Evolutionary conservation across 2,113 vertebrate genomes (phyloP).

Genomic region (Romanogobio albipinnatus): DNA sequence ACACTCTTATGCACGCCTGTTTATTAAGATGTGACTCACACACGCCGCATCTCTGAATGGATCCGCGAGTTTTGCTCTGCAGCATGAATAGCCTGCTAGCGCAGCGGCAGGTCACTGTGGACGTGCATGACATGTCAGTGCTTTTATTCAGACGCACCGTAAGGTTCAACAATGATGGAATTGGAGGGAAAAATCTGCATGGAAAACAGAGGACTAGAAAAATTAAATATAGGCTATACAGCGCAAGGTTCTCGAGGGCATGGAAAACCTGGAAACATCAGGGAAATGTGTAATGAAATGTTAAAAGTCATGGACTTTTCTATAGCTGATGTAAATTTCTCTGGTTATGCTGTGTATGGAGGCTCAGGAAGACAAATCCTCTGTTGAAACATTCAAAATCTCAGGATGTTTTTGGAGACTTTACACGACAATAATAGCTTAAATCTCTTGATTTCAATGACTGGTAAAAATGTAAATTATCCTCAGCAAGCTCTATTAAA

Average conservation of each 20-base stretch:
- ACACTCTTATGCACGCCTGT: neutral
- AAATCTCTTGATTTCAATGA: neutral
- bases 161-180: neutral
- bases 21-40: slow-evolving; percentile 23
- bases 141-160: neutral
- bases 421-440: neutral
- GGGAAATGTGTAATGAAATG: neutral
- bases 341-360: neutral
- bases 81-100: neutral
- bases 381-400: neutral
- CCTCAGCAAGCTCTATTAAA: neutral
- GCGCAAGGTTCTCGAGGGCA: no score
- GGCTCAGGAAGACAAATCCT: neutral
- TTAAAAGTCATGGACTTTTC: neutral
- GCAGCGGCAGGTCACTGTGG: neutral
- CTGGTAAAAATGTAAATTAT: neutral
- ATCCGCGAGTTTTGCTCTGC: neutral
- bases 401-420: neutral
- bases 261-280: neutral
- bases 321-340: neutral
- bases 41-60: neutral
- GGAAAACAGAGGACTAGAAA: neutral
- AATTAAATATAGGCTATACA: neutral
- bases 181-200: neutral
- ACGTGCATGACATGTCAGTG: neutral